Conservation (phyloP, 1,140 invertebrate genomes). For the honey bee (Apis mellifera) region DNA sequence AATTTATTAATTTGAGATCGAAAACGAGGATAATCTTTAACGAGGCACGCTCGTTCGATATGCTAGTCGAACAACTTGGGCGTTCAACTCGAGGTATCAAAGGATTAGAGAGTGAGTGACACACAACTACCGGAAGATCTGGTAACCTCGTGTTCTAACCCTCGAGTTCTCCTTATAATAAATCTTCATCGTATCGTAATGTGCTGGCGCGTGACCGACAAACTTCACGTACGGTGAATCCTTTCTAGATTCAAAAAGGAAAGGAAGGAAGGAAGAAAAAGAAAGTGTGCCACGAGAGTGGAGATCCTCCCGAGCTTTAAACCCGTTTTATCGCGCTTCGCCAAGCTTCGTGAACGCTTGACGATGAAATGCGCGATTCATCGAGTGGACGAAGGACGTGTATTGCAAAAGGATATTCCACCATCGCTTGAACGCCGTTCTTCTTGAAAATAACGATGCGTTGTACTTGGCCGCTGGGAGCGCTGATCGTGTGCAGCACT, state of each 20-base stretch:
- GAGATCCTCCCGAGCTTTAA: constrained; percentile 40
- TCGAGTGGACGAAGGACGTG: not conserved
- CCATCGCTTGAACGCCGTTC: constrained; percentile 99
- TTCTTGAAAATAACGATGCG: constrained; percentile 99
- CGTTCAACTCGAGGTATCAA: not conserved
- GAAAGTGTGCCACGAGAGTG: constrained; percentile 1
- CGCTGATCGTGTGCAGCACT: constrained; percentile 98
- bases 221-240: constrained; percentile 48
- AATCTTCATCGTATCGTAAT: constrained; percentile 57
- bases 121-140: not conserved
- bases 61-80: not conserved
- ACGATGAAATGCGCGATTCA: constrained; percentile 23
- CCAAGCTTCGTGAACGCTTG: not conserved
- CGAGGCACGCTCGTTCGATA: no score
- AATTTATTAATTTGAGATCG: no score
- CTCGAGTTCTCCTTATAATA: constrained; percentile 41
- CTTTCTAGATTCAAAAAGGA: not conserved
- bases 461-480: constrained; percentile 96
- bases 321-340: constrained; percentile 15
- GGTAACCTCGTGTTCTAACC: constrained; percentile 8
- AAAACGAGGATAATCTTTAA: not conserved
- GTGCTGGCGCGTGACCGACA: constrained; percentile 42
- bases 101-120: not conserved
- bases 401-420: constrained; percentile 96
- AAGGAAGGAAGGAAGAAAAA: not conserved